Conservation (phyloP, 2,888 invertebrate genomes). For the Caradrina clavipalpis region DNA sequence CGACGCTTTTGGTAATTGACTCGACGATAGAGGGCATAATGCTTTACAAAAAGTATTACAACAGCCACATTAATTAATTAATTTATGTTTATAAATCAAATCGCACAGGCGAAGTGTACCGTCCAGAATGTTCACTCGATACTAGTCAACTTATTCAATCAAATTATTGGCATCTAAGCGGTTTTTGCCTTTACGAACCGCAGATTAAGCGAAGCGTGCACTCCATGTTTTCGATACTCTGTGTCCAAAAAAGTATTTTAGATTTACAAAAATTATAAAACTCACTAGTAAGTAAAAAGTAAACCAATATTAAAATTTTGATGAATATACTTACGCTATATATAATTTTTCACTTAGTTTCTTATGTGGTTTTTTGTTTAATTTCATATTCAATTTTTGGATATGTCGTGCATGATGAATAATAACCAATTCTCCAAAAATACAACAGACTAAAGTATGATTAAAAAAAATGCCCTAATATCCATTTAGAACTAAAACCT, state of each 20-base stretch:
- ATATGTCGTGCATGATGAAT: not conserved
- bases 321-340: conserved; percentile 42
- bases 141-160: not conserved
- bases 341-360: not conserved
- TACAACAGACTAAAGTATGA: not conserved
- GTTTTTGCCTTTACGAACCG: not conserved
- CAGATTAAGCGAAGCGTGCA: not conserved
- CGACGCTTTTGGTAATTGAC: not conserved
- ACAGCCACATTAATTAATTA: too few species aligned
- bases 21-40: not conserved
- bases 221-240: conserved; percentile 22
- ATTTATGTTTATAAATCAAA: not conserved
- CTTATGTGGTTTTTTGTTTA: not conserved
- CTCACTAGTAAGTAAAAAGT: conserved; percentile 22
- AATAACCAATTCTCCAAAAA: not conserved
- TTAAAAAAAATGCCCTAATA: not conserved
- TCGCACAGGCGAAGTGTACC: not conserved
- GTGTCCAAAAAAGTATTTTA: not conserved
- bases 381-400: not conserved
- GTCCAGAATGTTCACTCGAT: not conserved
- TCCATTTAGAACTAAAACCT: not conserved
- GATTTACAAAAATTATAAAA: conserved; percentile 14
- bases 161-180: not conserved
- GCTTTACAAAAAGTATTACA: not conserved
- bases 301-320: conserved; percentile 8